phyloP scores from a whole-genome alignment of 2,113 vertebrate species.

The Amblyornis subalaris region DNA sequence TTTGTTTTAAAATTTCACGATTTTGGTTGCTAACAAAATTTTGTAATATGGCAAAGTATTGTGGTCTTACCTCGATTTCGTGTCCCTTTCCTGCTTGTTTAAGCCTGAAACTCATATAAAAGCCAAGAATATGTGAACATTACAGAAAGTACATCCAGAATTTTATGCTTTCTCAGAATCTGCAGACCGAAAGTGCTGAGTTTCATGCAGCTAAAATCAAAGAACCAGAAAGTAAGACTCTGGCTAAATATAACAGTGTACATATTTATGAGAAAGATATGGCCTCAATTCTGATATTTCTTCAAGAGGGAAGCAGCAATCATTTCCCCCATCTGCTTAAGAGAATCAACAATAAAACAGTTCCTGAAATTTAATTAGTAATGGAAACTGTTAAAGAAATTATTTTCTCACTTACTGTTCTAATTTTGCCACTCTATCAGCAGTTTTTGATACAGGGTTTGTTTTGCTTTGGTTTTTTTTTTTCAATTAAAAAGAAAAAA shows the following conservation, averaged over 20 bases:
- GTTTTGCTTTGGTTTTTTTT: not conserved
- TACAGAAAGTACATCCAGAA: not conserved
- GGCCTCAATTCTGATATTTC: not conserved
- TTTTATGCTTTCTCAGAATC: conserved; percentile 21
- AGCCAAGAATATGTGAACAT: not conserved
- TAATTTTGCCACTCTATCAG: conserved; percentile 33
- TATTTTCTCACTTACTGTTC: conserved; percentile 2
- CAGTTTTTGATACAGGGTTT: not conserved
- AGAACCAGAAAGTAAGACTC: conserved; percentile 9
- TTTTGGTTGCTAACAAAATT: not conserved
- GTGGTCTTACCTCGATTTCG: not conserved
- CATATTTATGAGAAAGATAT: conserved; percentile 17
- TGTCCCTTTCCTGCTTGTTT: not conserved
- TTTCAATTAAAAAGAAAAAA: not conserved
- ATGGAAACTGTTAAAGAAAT: conserved; percentile 7
- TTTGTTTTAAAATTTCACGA: not conserved
- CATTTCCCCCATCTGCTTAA: not conserved
- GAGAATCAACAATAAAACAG: not conserved
- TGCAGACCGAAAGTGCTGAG: not conserved
- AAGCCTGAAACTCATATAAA: not conserved
- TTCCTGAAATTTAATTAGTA: conserved; percentile 36
- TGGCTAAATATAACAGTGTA: conserved; percentile 17
- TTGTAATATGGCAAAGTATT: not conserved
- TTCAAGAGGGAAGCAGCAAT: conserved; percentile 2
- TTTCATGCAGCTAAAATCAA: conserved; percentile 35